Evolutionary conservation across 2,113 vertebrate species (phyloP), one percentile per base, ranked within the genome.

Genomic region (Triplophysa tibetana): DNA sequence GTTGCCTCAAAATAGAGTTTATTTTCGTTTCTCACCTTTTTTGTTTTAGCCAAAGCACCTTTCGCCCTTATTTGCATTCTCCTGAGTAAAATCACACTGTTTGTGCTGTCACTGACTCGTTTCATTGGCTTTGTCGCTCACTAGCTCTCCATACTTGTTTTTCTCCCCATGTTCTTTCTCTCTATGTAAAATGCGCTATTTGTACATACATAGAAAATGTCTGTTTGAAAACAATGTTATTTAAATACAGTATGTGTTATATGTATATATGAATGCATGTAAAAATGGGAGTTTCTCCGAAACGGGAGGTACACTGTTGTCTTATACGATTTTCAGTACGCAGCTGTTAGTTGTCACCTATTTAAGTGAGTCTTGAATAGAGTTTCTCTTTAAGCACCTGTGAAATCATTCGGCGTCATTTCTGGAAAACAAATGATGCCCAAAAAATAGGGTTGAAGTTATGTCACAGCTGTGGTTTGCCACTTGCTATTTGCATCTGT

Each of bases 31-130:
- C 60, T 76, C 70, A 21, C 21, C 26, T 17, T n/a, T 90, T 58
- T 72, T 75, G 90, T 89, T 94, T 85, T 75, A 93, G 93, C 94
- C 94, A 95, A 96, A 95, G 94, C 90, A 79, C 91, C 85, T 92
- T 89, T 90, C 90, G 93, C 89, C 91, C 87, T 88, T 91, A 86
- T 83, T 90, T 84, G 56, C 85, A 78, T 88, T 84, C 41, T 64
- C 73, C 58, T 61, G 67, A 54, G 62, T 83, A 84, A 65, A 88
- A 84, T 85, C 87, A 87, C 88, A 76, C 66, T 81, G 56, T 79
- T 63, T 68, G 72, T 81, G 65, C 88, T 76, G 88, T 89, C 80
- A 83, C 82, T 90, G 81, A 90, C 84, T 91, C 81, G 61, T 76
- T 62, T 8, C 23, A 56, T 45, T 77, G n/a, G 78, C 63, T 43